Percentiles rank a stretch among this genome's conserved stretches.
Conservation (phyloP, 2,888 invertebrate genomes). For the Bimastos eiseni region DNA sequence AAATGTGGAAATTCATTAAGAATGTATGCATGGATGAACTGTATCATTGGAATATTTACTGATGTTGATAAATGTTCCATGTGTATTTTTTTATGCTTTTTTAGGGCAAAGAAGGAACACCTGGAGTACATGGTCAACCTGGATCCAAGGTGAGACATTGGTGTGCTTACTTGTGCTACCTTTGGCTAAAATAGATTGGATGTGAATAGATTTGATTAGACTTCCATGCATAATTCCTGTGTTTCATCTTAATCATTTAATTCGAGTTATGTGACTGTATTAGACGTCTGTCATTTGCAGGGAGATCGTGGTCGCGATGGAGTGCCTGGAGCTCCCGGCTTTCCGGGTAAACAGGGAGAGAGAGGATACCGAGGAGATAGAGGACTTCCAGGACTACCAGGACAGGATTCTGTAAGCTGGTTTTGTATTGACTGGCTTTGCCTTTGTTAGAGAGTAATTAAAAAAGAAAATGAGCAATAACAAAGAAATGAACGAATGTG, state of each 20-base stretch:
- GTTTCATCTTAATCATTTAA: background rate
- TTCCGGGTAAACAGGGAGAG: background rate
- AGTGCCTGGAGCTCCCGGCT: background rate
- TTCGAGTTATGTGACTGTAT: background rate
- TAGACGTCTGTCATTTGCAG: background rate
- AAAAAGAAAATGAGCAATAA: no score
- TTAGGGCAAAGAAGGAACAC: constrained; percentile 21
- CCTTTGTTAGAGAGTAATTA: background rate
- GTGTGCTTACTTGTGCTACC: background rate
- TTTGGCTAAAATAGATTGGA: background rate
- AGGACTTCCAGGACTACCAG: background rate
- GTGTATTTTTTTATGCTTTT: background rate
- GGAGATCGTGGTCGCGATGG: background rate
- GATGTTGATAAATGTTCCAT: background rate
- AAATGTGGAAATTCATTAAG: no score
- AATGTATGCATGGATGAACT: background rate
- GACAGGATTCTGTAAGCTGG: background rate
- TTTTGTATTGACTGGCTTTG: background rate
- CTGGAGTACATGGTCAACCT: background rate
- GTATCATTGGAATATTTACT: background rate
- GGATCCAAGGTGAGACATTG: background rate
- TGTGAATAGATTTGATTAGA: background rate
- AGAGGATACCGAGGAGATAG: background rate
- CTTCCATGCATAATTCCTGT: background rate
- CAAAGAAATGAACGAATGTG: no score